A percentile compares a stretch with the other conserved stretches of the same genome.
These are phyloP conservation scores for Carettochelys insculpta DNA, from an alignment of 2,113 vertebrate species.

Conservation along the genomic window DNA sequence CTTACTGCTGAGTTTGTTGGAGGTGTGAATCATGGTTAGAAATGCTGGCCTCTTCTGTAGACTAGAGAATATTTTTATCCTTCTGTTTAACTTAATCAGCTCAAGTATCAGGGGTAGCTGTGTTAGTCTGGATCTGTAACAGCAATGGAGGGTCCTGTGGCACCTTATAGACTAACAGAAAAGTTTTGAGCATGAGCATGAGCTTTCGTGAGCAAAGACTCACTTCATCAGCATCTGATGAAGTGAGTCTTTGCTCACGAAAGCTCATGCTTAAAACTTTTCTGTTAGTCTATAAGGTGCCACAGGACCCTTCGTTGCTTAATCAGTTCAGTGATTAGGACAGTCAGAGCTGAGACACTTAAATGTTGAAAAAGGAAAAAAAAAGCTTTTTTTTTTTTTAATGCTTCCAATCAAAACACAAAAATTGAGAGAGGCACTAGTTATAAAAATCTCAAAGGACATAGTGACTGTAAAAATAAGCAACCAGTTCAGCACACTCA, in stretches of 20 bases:
- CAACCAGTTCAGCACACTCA: background rate
- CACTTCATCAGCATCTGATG: too few species aligned
- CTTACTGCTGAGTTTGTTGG: background rate
- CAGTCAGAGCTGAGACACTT: background rate
- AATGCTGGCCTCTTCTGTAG: background rate
- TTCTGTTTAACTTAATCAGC: too few species aligned
- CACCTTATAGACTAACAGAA: too few species aligned
- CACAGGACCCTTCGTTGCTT: too few species aligned
- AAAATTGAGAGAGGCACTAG: background rate
- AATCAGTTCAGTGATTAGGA: background rate
- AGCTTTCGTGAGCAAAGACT: too few species aligned
- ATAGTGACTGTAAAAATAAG: background rate
- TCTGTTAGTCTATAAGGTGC: too few species aligned
- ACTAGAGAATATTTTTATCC: background rate
- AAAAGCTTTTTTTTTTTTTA: background rate
- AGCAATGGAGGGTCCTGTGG: too few species aligned
- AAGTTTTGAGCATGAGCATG: too few species aligned
- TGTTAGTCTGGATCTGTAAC: too few species aligned
- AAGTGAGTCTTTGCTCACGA: too few species aligned
- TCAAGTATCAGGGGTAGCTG: too few species aligned
- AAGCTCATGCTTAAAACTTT: too few species aligned
- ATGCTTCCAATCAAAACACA: background rate
- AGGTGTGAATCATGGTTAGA: background rate
- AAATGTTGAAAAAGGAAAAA: background rate
- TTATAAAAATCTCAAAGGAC: background rate